Percentiles rank a stretch among this genome's conserved stretches.
Conservation (phyloP, 2,888 invertebrate species). For the Venustoraphidia nigricollis region DNA sequence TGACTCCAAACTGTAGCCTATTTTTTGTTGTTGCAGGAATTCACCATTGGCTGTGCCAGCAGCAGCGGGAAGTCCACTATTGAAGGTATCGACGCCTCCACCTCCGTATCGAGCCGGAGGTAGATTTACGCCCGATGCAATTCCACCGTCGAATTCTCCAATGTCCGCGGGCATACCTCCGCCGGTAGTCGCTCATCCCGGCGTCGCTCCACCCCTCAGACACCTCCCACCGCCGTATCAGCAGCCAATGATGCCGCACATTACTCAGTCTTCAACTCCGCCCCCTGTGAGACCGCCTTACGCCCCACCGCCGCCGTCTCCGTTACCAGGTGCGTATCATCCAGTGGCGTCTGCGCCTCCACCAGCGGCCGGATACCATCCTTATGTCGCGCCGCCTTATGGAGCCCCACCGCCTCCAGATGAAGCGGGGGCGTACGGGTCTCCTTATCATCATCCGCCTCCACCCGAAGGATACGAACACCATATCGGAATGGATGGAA, state of each 20-base stretch:
- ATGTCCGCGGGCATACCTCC: slow-evolving; percentile 9
- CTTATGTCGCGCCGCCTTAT: slow-evolving; percentile 10
- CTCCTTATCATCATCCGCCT: slow-evolving; percentile 11
- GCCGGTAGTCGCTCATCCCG: slow-evolving; percentile 16
- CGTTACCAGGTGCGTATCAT: slow-evolving; percentile 21
- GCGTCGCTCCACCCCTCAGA: slow-evolving; percentile 24
- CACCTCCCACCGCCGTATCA: slow-evolving; percentile 21
- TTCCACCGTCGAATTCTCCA: slow-evolving; percentile 14
- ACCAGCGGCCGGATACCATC: slow-evolving; percentile 17
- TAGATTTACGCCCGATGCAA: slow-evolving; percentile 5
- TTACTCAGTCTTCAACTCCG: slow-evolving; percentile 25
- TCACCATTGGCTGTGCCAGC: slow-evolving; percentile 25
- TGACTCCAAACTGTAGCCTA: slow-evolving; percentile 16
- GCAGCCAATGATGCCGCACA: slow-evolving; percentile 16
- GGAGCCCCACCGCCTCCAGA: slow-evolving; percentile 24
- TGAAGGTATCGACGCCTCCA: slow-evolving; percentile 24
- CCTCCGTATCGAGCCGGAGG: slow-evolving; percentile 13
- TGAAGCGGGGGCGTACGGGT: slow-evolving; percentile 11
- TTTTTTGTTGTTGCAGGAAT: slow-evolving; percentile 16
- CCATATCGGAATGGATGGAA: slow-evolving; percentile 6
- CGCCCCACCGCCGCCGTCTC: slow-evolving; percentile 12
- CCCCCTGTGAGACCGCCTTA: slow-evolving; percentile 8
- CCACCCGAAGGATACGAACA: slow-evolving; percentile 9
- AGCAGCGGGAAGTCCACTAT: slow-evolving; percentile 25
- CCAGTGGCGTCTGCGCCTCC: slow-evolving; percentile 11